A percentile compares a stretch with the other conserved stretches of the same genome.
phyloP scores from a whole-genome alignment of 2,113 vertebrate species.

The Anhinga anhinga region DNA sequence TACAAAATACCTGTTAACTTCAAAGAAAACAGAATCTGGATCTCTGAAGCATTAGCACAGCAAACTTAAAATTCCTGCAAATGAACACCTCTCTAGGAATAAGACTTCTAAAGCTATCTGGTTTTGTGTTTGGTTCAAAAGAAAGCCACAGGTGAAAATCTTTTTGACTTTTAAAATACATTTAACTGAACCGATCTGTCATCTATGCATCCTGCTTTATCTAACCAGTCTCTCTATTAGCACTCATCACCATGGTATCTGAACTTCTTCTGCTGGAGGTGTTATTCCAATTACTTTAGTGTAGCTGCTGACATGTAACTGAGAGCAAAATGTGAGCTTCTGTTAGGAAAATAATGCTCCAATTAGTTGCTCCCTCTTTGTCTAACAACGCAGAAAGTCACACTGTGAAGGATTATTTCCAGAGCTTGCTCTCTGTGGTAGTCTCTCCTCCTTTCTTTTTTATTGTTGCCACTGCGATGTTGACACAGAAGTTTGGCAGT shows the following conservation, averaged over 20 bases:
- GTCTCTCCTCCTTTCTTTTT: neutral
- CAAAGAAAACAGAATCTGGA: neutral
- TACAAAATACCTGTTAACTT: neutral
- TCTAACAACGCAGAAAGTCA: neutral
- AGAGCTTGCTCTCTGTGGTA: neutral
- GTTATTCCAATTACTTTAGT: constrained; percentile 39
- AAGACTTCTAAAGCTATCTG: neutral
- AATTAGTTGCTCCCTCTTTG: constrained; percentile 30
- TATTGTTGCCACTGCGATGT: neutral
- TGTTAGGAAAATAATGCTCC: constrained; percentile 46
- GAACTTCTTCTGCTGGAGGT: constrained; percentile 30
- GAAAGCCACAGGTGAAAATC: neutral
- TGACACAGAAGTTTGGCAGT: neutral
- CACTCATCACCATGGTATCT: constrained; percentile 18
- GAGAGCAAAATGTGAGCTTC: constrained; percentile 25
- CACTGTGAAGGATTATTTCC: neutral
- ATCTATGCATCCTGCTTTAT: neutral
- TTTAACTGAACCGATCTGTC: constrained; percentile 11
- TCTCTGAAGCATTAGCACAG: neutral
- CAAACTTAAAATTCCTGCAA: neutral
- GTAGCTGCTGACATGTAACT: constrained; percentile 13
- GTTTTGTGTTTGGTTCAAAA: neutral
- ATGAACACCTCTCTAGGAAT: neutral
- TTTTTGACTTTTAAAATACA: neutral
- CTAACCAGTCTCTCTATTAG: neutral